These are phyloP conservation scores for Spilogale gracilis DNA, from an alignment of 2,113 vertebrate species.

Conservation along the genomic window DNA sequence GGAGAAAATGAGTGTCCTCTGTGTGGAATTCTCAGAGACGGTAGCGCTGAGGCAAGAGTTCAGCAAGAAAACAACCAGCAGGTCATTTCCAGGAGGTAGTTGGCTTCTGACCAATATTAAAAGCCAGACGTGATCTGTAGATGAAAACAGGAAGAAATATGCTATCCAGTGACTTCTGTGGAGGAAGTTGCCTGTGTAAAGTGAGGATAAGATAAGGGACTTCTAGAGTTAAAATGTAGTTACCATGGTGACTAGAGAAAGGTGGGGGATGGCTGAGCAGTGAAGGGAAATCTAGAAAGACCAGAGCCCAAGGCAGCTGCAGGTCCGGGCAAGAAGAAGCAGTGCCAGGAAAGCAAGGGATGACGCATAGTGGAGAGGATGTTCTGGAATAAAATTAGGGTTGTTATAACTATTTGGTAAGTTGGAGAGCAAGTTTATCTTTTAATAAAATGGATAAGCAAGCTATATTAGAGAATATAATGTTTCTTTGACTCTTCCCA, in stretches of 20 bases:
- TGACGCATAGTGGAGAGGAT: neutral
- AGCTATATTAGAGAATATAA: neutral
- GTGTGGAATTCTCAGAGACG: slow-evolving; percentile 20
- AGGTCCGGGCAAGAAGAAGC: neutral
- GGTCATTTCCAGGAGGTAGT: slow-evolving; percentile 53
- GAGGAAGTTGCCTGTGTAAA: slow-evolving; percentile 43
- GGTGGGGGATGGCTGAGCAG: neutral
- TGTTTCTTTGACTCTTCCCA: neutral
- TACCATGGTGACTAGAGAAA: neutral
- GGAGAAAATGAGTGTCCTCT: neutral
- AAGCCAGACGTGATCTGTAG: slow-evolving; percentile 42
- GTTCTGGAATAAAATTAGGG: neutral
- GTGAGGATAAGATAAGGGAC: neutral
- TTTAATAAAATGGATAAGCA: neutral
- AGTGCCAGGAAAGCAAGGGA: neutral
- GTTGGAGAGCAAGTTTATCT: slow-evolving; percentile 16
- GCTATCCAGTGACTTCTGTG: slow-evolving; percentile 43
- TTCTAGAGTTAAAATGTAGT: neutral
- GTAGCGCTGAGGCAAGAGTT: slow-evolving; percentile 11
- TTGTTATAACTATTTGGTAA: neutral
- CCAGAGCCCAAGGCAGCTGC: neutral
- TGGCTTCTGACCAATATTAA: slow-evolving; percentile 55
- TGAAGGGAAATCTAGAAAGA: neutral
- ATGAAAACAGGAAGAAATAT: slow-evolving; percentile 33
- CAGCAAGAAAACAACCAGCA: slow-evolving; percentile 44